Evolutionary conservation across 2,797 vertebrate genomes (phyloP).

Genomic region (Rhinoraja longicauda): DNA sequence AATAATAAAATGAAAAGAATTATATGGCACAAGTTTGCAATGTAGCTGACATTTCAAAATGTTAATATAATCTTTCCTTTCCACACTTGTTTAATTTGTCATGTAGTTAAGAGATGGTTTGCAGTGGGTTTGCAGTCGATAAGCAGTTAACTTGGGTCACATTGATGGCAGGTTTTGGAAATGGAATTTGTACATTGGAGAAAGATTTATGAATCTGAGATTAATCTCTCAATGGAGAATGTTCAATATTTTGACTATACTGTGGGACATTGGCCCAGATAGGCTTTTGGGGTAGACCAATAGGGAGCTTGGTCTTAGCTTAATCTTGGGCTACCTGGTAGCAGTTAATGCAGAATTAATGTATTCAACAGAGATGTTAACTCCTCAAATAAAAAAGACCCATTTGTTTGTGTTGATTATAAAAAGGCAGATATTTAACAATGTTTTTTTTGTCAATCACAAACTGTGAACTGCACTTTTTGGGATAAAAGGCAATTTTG

Average conservation of each 20-base stretch:
- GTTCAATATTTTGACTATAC: not conserved
- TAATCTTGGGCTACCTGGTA: not conserved
- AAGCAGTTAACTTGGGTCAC: not conserved
- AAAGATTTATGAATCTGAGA: not conserved
- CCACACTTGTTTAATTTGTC: not conserved
- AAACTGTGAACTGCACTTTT: not conserved
- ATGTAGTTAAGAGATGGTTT: not conserved
- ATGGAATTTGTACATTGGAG: not conserved
- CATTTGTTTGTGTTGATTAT: too few species aligned
- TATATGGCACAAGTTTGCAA: not conserved
- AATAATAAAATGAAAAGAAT: not conserved
- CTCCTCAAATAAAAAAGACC: not conserved
- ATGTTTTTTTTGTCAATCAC: not conserved
- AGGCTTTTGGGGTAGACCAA: not conserved
- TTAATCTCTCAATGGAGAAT: not conserved
- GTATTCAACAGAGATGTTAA: not conserved
- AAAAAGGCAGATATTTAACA: too few species aligned
- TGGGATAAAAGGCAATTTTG: not conserved
- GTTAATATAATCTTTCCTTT: not conserved
- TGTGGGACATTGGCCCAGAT: not conserved
- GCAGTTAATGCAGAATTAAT: not conserved
- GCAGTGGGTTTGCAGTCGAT: not conserved
- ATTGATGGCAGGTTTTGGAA: not conserved
- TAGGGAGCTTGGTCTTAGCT: not conserved
- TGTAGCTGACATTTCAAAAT: not conserved